These are phyloP conservation scores for Brachypodius melanocephalos DNA, from an alignment of 2,113 vertebrate genomes.

Conservation along the genomic window DNA sequence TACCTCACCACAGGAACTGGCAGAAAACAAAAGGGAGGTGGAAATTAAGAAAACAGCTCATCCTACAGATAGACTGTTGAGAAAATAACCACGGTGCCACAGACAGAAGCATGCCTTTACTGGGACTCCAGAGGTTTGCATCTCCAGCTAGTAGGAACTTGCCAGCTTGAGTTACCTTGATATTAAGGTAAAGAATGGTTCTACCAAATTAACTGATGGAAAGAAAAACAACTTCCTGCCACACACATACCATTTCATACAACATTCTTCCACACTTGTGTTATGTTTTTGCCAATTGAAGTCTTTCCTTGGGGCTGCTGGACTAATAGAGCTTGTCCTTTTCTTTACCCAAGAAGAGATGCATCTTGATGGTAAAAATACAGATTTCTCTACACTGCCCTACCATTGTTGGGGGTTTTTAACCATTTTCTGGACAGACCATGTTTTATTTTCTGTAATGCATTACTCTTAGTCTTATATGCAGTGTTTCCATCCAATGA, in stretches of 20 bases:
- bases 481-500: neutral
- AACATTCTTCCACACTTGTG: neutral
- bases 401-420: fast-evolving
- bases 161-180: neutral
- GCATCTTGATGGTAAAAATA: neutral
- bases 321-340: neutral
- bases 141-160: neutral
- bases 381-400: neutral
- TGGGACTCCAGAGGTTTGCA: neutral
- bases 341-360: neutral
- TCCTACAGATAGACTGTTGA: neutral
- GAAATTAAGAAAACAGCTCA: neutral
- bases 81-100: neutral
- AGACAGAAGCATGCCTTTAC: fast-evolving
- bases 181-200: neutral
- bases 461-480: neutral
- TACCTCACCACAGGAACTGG: neutral
- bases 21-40: neutral
- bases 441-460: neutral
- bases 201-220: neutral
- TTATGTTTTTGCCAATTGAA: neutral
- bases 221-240: neutral
- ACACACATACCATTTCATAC: neutral
- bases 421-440: neutral
- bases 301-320: neutral